A percentile compares a stretch with the other conserved stretches of the same genome.
Evolutionary conservation across 2,888 invertebrate genomes (phyloP).

Genomic region (Drosophila multiciliata): DNA sequence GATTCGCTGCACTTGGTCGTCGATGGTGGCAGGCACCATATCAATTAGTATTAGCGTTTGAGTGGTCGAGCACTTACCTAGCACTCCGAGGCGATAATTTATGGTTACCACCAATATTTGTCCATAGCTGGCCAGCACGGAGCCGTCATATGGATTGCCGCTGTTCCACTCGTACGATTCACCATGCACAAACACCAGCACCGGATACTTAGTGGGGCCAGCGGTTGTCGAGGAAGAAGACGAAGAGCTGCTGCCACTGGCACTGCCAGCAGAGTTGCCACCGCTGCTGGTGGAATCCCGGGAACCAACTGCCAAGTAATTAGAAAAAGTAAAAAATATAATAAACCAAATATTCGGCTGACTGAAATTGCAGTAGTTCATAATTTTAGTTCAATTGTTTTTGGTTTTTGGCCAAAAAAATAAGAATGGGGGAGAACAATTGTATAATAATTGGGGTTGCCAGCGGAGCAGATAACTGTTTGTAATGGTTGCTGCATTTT

Average conservation of each 20-base stretch:
- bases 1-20: constrained; percentile 45
- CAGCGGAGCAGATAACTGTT: constrained; percentile 30
- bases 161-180: constrained; percentile 99
- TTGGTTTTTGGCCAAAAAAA: constrained; percentile 14
- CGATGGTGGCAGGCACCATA: constrained; percentile 65
- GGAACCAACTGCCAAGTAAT: constrained; percentile 82
- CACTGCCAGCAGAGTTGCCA: constrained; percentile 53
- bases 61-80: constrained; percentile 87
- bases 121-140: constrained; percentile 96
- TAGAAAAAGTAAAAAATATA: constrained; percentile 25
- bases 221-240: constrained; percentile 81
- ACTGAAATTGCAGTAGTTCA: constrained; percentile 6
- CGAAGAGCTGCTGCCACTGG: constrained; percentile 73
- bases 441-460: constrained; percentile 16
- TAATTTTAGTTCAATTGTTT: constrained; percentile 34
- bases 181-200: constrained; percentile 97
- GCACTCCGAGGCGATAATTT: constrained; percentile 92
- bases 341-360: constrained; percentile 19
- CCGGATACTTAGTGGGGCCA: constrained; percentile 89
- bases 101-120: constrained; percentile 95
- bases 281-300: constrained; percentile 78
- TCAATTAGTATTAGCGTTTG: constrained; percentile 70
- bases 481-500: constrained; percentile 44
- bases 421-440: constrained; percentile 16
- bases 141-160: constrained; percentile 99